Evolutionary conservation across 2,113 vertebrate genomes (phyloP), one percentile per base, ranked within the genome.

Genomic region (Leucoraja erinaceus): DNA sequence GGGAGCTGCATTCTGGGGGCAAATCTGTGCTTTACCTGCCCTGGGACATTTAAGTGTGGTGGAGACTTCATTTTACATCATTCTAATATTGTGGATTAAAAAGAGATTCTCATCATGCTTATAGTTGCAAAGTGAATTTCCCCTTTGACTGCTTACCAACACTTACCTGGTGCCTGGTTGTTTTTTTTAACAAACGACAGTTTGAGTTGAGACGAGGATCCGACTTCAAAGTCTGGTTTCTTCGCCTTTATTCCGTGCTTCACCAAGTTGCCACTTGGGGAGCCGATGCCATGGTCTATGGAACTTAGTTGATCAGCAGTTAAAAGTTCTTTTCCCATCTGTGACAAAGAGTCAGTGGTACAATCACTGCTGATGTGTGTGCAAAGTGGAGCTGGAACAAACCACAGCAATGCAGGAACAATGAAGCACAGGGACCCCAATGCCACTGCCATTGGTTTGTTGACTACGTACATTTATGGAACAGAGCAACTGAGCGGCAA

Each of bases 211-310:
- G 95, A 97, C 6, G 98, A 98, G 14, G 98, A 98, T 18, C 99
- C 99, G 93, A 99, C 96, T 96, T 99, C 98, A 0, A 97, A 99
- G 94, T 96, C 94, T 0, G 99, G 99, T 93, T 99, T 99, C 94
- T 94, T 96, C 94, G 97, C 98, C 59, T 96, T 97, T 10, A 99
- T 1, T 14, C 96, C 96, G 68, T 97, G 93, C 75, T 95, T 94
- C 0, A 94, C 93, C 84, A 98, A 93, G 16, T 96, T 94, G 93
- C 94, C 95, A 54, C 96, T 96, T 33, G 96, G 95, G 93, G 96
- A 97, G 54, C 95, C 96, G 28, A 97, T 94, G 90, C 93, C 93
- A 0, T 95, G 93, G 75, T 3, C 94, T 0, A 97, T 93, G 0
- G 94, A 94, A 25, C 93, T 94, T 10, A 93, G 25, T 12, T 97